Evolutionary conservation across 2,888 invertebrate genomes (phyloP), one percentile per base, ranked within the genome.

Genomic region (Parasteatoda lunata): DNA sequence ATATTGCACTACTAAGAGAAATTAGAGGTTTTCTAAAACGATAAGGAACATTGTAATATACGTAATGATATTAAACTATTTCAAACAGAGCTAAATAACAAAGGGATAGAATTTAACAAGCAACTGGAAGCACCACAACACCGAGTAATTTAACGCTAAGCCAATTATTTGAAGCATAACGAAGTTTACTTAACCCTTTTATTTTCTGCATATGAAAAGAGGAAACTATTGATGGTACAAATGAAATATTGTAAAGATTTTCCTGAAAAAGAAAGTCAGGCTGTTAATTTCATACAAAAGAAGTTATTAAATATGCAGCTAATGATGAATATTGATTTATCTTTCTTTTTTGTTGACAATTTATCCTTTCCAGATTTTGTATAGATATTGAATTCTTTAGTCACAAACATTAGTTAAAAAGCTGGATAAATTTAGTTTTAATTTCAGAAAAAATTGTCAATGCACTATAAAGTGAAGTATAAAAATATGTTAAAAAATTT

Each of bases 101-200:
- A 69, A 69, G 48, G 49, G 49, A 54, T 68, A 69, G 75, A 73
- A 15, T 73, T 52, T 68, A 54, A 79, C 84, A 70, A 70, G 52
- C 68, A 48, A 30, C 49, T 68, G 75, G 78, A 84, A 84, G 84
- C 84, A 78, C 78, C 84, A 84, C 84, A 78, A 73, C 77, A 75
- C 54, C 69, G 78, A 73, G 78, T 73, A 45, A 52, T 69, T 69
- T 77, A 79, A 84, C 78, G 69, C 49, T 75, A 59, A 78, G 59
- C 69, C 78, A 71, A 52, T 72, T 70, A 49, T 9, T 54, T 30
- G 69, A 69, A 77, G 72, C 75, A 69, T 59, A 64, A 66, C 72
- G 69, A 15, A 70, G 78, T 73, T 78, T 64, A 69, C 48, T 59
- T 9, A 59, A 59, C 30, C 30, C 30, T 30, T 30, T 49, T 13